These are phyloP conservation scores for Sebastes vulpes DNA, from an alignment of 2,797 vertebrate genomes.

Conservation along the genomic window DNA sequence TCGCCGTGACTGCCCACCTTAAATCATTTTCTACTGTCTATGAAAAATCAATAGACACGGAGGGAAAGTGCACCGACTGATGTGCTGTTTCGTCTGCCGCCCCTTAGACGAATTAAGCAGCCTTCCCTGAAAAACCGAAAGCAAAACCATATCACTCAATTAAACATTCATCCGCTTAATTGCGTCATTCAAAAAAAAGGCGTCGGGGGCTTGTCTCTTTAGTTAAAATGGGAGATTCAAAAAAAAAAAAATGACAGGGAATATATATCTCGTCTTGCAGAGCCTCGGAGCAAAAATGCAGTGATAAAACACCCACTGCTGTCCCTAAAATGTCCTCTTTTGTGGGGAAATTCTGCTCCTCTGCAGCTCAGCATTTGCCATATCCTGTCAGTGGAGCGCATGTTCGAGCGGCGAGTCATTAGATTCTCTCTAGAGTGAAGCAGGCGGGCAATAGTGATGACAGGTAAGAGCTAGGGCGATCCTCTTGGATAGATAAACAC, in stretches of 20 bases:
- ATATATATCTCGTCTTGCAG: not conserved
- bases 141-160: constrained; percentile 6
- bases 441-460: not conserved
- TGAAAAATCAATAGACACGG: constrained; percentile 61
- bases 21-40: constrained; percentile 50
- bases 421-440: constrained; percentile 13
- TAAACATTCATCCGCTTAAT: constrained; percentile 25
- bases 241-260: not conserved
- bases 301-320: not conserved
- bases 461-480: constrained; percentile 37
- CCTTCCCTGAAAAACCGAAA: constrained; percentile 3
- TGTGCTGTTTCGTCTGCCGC: constrained; percentile 17
- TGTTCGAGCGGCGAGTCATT: constrained; percentile 4
- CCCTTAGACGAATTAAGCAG: not conserved
- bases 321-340: not conserved
- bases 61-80: constrained; percentile 22
- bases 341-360: not conserved
- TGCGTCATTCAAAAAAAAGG: not conserved
- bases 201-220: not conserved
- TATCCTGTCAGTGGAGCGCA: not conserved
- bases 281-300: not conserved
- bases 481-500: constrained; percentile 31
- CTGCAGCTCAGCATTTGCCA: not conserved
- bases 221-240: not conserved
- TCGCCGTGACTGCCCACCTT: constrained; percentile 24